Conservation (phyloP, 2,113 vertebrate species). For the Oriolus oriolus region DNA sequence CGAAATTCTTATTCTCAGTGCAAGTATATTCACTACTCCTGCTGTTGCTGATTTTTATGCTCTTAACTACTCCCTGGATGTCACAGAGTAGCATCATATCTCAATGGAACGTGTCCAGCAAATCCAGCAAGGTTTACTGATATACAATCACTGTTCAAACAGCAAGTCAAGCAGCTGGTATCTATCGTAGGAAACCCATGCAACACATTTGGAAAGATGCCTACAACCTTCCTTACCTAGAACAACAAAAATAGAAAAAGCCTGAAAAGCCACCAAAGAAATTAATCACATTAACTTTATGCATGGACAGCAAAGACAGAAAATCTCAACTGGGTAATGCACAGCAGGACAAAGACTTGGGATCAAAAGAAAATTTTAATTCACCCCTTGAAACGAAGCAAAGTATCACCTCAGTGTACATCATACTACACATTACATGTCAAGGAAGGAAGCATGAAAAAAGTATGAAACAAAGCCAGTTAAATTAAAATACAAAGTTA, state of each 20-base stretch:
- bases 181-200: background rate
- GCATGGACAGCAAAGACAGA: background rate
- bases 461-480: background rate
- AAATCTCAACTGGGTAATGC: background rate
- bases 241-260: background rate
- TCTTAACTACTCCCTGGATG: background rate
- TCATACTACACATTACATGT: accelerated
- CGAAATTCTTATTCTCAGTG: background rate
- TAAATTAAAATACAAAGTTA: background rate
- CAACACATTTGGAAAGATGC: background rate
- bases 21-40: background rate
- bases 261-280: background rate
- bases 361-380: background rate
- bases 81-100: background rate
- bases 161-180: background rate
- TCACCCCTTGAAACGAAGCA: background rate
- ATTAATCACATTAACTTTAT: background rate
- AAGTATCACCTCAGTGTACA: background rate
- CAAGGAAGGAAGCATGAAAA: background rate
- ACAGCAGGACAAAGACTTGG: background rate
- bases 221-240: background rate
- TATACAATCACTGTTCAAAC: background rate
- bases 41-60: background rate
- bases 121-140: background rate
- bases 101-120: background rate